Base-by-base conservation (phyloP, 2,888 invertebrate species). In the Masnerella sp. region DNA sequence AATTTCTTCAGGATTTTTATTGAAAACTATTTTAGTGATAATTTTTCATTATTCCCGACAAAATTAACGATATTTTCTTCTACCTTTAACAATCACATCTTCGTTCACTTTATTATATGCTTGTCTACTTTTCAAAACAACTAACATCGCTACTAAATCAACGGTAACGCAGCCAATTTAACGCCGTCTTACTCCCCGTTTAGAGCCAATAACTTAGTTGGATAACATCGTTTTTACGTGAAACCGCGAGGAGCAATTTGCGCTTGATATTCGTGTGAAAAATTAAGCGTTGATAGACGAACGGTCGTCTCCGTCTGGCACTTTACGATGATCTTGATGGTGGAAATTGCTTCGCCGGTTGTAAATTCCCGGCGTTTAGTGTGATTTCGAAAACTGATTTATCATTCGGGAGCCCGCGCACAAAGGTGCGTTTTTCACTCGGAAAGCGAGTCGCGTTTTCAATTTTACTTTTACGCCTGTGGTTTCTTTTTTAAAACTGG, bases 401-500 rank as follows among this genome's bases (percentile, higher is more conserved):
- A 22, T 34, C 32, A n/a, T 32, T 56, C 1, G 9, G 38, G 30
- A 9, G 7, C 0, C 14, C 28, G 42, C 11, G 30, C 5, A 38
- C 12, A 40, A 25, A 38, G 17, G 4, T 18, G 14, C 18, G 8
- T 36, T 47, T 59, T 38, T 47, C 47, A 40, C n/a, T 15, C 30
- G 18, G 15, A 28, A 61, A 61, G 38, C n/a, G 36, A 45, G 14
- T 42, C 30, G 34, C 62, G 30, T 64, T 52, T 62, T 52, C 56
- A 40, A 47, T 45, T 47, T 56, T 56, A 65, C 49, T 56, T 56
- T 56, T 47, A 65, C 17, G 38, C 22, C n/a, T 25, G 32, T 30
- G 38, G 40, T 67, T 67, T 67, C 56, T 49, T 67, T 67, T 49
- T 42, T 32, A 49, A 56, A 67, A 56, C 56, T 42, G 56, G 56